Evolutionary conservation across 1,140 invertebrate genomes (phyloP), one percentile per base, ranked within the genome.

Genomic region (Propsilocerus akamusi): DNA sequence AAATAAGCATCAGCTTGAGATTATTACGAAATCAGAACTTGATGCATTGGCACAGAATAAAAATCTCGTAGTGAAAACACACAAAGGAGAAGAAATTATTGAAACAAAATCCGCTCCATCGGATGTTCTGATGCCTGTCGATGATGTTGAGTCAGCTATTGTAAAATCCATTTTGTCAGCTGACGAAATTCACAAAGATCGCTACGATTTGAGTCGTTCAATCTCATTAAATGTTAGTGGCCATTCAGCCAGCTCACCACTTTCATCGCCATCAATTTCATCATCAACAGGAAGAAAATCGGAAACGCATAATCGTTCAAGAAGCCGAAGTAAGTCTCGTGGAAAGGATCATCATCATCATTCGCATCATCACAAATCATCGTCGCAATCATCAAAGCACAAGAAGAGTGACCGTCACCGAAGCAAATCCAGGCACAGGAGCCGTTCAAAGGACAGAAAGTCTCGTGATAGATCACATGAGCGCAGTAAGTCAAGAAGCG

Each of bases 21-120:
- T 95, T 70, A 95, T 96, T 26, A 88, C 91, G 61, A 89, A 87
- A 66, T 91, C 86, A 22, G 88, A 87, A 66, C 66, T 86, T 53
- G 88, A 89, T 60, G 65, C 88, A 51, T 70, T 91, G 55, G 73
- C 83, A 23, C 78, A 78, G 32, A 77, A 73, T 23, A 83, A 86
- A 58, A 86, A 83, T 17, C 84, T 86, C 58, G 79, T 90, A 7
- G 73, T 90, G 46, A 96, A 95, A 65, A 94, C 89, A 7, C 90
- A 95, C 62, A 96, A 96, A 70, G 91, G 91, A 41, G 88, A 91
- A 66, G 80, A 86, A 58, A 78, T 86, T 53, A 76, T 76, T 55
- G 72, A 75, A 58, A 68, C 65, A 4, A 74, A 75, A 56, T 59
- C 68, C 49, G 71, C 71, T 49, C 66, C 68, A 41, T 66, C 77